A percentile compares a stretch with the other conserved stretches of the same genome.
These are phyloP conservation scores for Lepidothrix coronata DNA, from an alignment of 2,113 vertebrate genomes.

Conservation along the genomic window DNA sequence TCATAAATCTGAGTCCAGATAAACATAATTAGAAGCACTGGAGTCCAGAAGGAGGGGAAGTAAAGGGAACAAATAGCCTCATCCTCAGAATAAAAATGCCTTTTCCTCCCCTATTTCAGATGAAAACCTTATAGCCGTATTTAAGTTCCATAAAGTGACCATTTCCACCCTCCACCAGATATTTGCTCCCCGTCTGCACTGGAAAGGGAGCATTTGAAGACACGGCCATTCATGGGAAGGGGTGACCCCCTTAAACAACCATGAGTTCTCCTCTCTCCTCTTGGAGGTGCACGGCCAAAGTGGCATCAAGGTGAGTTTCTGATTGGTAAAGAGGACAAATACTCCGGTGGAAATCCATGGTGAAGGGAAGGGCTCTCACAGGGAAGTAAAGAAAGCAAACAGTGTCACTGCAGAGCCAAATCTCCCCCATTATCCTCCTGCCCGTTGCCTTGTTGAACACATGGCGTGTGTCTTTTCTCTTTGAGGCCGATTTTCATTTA, in stretches of 20 bases:
- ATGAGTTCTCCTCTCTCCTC: not conserved
- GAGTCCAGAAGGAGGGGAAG: not conserved
- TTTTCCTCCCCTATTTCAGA: not conserved
- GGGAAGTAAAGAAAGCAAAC: not conserved
- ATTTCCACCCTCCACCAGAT: not conserved
- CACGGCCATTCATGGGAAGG: fast-evolving
- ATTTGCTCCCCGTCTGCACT: not conserved
- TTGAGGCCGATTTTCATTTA: not conserved
- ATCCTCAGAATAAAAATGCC: not conserved
- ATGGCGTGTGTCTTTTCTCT: not conserved
- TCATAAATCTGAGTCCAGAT: not conserved
- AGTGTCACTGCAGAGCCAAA: not conserved
- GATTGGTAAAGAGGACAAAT: not conserved
- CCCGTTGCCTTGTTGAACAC: not conserved
- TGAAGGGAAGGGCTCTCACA: not conserved
- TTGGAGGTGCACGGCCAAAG: not conserved
- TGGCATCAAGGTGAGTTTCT: not conserved
- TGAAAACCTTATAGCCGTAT: not conserved
- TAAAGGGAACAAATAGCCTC: not conserved
- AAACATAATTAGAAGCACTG: not conserved
- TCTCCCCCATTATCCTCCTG: not conserved
- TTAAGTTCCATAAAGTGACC: not conserved
- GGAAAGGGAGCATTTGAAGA: not conserved
- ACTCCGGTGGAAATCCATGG: not conserved
- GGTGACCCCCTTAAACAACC: not conserved